Base-by-base conservation (phyloP, 2,797 vertebrate species). In the Huso huso region DNA sequence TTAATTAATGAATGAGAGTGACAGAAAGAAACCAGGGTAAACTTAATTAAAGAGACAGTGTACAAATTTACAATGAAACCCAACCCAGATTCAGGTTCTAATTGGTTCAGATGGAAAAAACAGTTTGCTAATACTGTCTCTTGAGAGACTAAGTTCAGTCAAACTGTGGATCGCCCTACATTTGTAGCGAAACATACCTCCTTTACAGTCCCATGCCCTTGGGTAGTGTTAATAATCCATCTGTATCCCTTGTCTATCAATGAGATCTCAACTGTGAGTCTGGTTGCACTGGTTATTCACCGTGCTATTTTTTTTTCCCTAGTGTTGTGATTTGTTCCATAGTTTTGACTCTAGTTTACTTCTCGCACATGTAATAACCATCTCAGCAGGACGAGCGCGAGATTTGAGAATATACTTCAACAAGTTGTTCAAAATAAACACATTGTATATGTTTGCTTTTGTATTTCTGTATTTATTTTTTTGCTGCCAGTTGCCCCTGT, bases 291-390 rank as follows among this genome's bases (percentile, higher is more conserved):
- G 79, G 84, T 82, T 87, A 86, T 81, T 79, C 72, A 78, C 84
- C 76, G 74, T 86, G 84, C 83, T 84, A 89, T 90, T 90, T 85
- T 18, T 87, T 86, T 82, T 85, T 86, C 78, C 82, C 84, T 78
- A 73, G 85, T 79, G 79, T 86, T 86, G 83, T 84, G 85, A 85
- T 86, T 83, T 84, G 79, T 86, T 87, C 83, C 77, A 72, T 80
- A 83, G 83, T 83, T 75, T 74, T 78, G 78, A 86, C 83, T 81
- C 81, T 81, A 87, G 82, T 82, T 81, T 80, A 81, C 86, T 88
- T 84, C 82, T 85, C 79, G 84, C 79, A 79, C 67, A 63, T 72
- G 81, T 60, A 52, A 64, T 48, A 18, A 37, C 23, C 23, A 37
- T 37, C 23, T 57, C 13, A 77, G 80, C 73, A 76, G 58, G 59